phyloP scores from a whole-genome alignment of 2,888 invertebrate species.

The Tenthredo livida region DNA sequence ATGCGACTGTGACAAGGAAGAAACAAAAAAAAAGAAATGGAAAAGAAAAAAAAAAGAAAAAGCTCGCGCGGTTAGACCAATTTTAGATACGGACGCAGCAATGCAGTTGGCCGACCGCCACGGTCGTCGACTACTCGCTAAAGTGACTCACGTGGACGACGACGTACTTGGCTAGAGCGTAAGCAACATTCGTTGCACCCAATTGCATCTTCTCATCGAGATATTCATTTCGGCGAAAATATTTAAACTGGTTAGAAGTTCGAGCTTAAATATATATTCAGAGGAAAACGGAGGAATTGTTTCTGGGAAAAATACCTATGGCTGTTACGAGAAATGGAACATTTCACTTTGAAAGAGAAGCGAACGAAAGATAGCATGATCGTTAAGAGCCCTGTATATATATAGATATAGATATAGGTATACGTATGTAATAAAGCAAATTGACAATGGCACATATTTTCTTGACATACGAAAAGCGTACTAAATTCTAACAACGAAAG shows the following conservation, averaged over 20 bases:
- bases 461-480: slow-evolving; percentile 23
- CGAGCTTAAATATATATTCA: background rate
- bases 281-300: background rate
- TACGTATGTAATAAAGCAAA: slow-evolving; percentile 24
- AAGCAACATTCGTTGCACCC: slow-evolving; percentile 16
- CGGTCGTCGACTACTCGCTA: slow-evolving; percentile 30
- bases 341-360: background rate
- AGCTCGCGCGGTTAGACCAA: slow-evolving; percentile 66
- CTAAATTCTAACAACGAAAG: slow-evolving; percentile 27
- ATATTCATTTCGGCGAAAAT: background rate
- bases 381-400: background rate
- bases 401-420: too few relatives aligned
- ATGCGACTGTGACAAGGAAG: slow-evolving; percentile 3
- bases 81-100: slow-evolving; percentile 68
- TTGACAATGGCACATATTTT: slow-evolving; percentile 43
- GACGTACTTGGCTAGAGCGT: background rate
- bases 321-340: background rate
- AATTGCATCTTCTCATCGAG: background rate
- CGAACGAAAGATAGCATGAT: background rate
- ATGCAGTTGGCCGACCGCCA: slow-evolving; percentile 45
- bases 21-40: slow-evolving; percentile 70
- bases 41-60: slow-evolving; percentile 65
- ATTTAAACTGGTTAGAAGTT: background rate
- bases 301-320: background rate
- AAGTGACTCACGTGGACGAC: slow-evolving; percentile 36